Evolutionary conservation across 2,113 vertebrate genomes (phyloP), one percentile per base, ranked within the genome.

Genomic region (Solea solea): DNA sequence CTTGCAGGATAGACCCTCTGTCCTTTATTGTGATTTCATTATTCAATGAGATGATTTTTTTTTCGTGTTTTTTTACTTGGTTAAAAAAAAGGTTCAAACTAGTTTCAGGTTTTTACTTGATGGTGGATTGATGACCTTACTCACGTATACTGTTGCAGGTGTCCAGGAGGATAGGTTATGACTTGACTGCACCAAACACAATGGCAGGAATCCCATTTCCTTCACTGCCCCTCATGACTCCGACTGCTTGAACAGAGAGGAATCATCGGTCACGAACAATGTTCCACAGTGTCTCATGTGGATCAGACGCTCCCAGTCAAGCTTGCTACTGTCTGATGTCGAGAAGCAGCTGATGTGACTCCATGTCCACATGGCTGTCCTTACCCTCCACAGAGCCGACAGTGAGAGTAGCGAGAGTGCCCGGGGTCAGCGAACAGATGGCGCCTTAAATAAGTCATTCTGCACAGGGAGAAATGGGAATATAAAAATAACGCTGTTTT

Each of bases 341-440:
- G 68, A 74, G 68, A 70, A 62, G 53, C n/a, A 9, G 69, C 64
- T 51, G 65, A 74, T 59, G 54, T 34, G 15, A 78, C 53, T 67
- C 53, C 49, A 27, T 62, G 66, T 13, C 41, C 51, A 27, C 64
- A 45, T 53, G 64, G 39, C 60, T 72, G 50, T 14, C 49, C 44
- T 45, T 27, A 53, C 25, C 66, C 74, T 76, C 64, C 13, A 57
- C 9, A 21, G 56, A 21, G 27, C 50, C 34, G 5, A 34, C 3
- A 34, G 34, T 4, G 34, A 34, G 34, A 16, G 64, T 39, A 14
- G 58, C 9, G 61, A 56, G 42, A 49, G 52, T n/a, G 21, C 8
- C 41, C 16, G 44, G 48, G 48, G 64, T 59, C 8, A 54, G 60
- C 50, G 14, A 48, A 69, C 64, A 75, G 54, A 73, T 64, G 66